Evolutionary conservation across 2,113 vertebrate species (phyloP), one percentile per base, ranked within the genome.

Genomic region (Tinamus guttatus): DNA sequence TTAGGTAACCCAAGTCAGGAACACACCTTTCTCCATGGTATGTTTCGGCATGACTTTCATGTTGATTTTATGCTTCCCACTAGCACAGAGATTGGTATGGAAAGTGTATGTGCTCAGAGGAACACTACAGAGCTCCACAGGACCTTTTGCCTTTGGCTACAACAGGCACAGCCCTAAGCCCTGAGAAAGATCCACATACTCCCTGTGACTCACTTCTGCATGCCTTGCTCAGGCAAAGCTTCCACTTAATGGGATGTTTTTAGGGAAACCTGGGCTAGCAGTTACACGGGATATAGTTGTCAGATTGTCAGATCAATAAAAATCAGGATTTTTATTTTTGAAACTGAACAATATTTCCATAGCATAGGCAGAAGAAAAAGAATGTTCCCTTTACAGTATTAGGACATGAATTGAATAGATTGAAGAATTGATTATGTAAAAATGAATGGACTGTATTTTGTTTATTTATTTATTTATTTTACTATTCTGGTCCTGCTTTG

Each of bases 101-200:
- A 95, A 96, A 92, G 52, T 2, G 6, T 75, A 81, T 62, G 73
- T 58, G 92, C 49, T 93, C 70, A 63, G 90, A 90, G 54, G 65
- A 93, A 81, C 69, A 84, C 60, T 65, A 63, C 43, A 24, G 68
- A 87, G 85, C 93, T 96, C 75, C 79, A 87, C 64, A 2, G 14
- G 60, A 93, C 80, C 79, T 94, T 94, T 96, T 86, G 94, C 93
- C 92, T 89, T 87, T 87, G 86, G 92, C 93, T 95, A 85, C 83
- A 96, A 89, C 88, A 94, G 77, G 80, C 94, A 62, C 86, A 96
- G 45, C 74, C 47, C 36, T 96, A 86, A 95, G 24, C 86, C 93
- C 90, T 96, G 92, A 96, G 93, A 96, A 96, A 97, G 94, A 93
- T 97, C 92, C 92, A 54, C 90, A 65, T 94, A 92, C 69, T 95